These are phyloP conservation scores for Spea bombifrons DNA, from an alignment of 2,113 vertebrate species.

Conservation along the genomic window DNA sequence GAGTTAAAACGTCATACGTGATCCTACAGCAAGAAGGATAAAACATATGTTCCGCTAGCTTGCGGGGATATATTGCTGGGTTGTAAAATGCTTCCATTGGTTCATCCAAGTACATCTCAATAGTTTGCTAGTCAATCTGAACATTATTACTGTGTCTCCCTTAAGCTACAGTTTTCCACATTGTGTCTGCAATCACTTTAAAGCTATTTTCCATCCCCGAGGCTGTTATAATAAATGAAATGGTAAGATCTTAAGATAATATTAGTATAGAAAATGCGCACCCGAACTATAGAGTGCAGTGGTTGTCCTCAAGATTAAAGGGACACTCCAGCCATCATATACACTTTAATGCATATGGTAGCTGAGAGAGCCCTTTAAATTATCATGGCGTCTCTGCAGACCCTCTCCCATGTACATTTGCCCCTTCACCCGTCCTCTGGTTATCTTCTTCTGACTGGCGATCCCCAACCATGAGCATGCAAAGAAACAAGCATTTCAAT, in stretches of 20 bases:
- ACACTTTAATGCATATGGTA: too few species aligned
- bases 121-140: constrained; percentile 34
- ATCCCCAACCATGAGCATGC: too few species aligned
- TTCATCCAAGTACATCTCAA: constrained; percentile 18
- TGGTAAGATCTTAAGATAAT: constrained; percentile 27
- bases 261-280: background rate
- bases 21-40: background rate
- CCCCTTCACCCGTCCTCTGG: too few species aligned
- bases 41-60: constrained; percentile 1
- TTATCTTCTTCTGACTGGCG: too few species aligned
- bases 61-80: constrained; percentile 8
- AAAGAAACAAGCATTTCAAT: too few species aligned
- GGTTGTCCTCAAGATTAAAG: too few species aligned
- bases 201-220: constrained; percentile 21
- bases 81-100: background rate
- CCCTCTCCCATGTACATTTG: too few species aligned
- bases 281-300: background rate
- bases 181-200: constrained; percentile 10
- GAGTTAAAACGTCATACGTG: background rate
- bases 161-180: constrained; percentile 26
- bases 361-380: too few species aligned
- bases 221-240: constrained; percentile 37
- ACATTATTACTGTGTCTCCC: constrained; percentile 26
- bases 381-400: too few species aligned
- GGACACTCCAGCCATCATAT: background rate